Base-by-base conservation (phyloP, 2,113 vertebrate genomes). In the Morone chrysops region DNA sequence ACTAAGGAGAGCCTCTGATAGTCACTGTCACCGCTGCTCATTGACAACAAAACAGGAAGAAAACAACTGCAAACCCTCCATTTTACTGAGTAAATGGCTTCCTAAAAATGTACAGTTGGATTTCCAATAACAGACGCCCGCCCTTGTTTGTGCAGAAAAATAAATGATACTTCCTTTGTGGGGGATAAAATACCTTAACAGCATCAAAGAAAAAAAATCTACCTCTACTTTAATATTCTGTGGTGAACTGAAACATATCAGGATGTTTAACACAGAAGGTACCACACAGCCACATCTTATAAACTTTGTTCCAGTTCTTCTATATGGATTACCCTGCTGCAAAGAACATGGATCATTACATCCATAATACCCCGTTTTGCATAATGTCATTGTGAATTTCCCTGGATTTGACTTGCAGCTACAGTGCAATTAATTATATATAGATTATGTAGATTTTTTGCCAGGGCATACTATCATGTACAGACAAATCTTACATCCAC, bases 1-100 rank as follows among this genome's bases (percentile, higher is more conserved):
- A 72, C 83, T 89, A 75, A 91, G 94, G 90, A 95, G 90, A 92
- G 78, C 61, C 78, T 88, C 72, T 57, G 80, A 85, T 80, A 71
- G 72, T 83, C 69, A 67, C 88, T 75, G 86, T 89, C 79, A 85
- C 66, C 5, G 54, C 85, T 83, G 72, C 73, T 90, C 80, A 83
- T 76, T 89, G 84, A 90, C 82, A 89, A 81, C 76, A 77, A 83
- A 68, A 86, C 71, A 67, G 45, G 51, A 57, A 6, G 48, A 90
- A 88, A 80, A 84, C 70, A 81, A 87, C 68, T 50, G 69, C 78
- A 83, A 86, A 83, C 78, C 73, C 66, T 80, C 54, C 43, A 80
- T 86, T 79, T 83, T 22, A 45, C 57, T 20, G 40, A 74, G 41
- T 83, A 75, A 93, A 89, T 82, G 70, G 78, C 54, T 87, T 75